These are phyloP conservation scores for Sylvia atricapilla DNA, from an alignment of 2,113 vertebrate species.

Conservation along the genomic window DNA sequence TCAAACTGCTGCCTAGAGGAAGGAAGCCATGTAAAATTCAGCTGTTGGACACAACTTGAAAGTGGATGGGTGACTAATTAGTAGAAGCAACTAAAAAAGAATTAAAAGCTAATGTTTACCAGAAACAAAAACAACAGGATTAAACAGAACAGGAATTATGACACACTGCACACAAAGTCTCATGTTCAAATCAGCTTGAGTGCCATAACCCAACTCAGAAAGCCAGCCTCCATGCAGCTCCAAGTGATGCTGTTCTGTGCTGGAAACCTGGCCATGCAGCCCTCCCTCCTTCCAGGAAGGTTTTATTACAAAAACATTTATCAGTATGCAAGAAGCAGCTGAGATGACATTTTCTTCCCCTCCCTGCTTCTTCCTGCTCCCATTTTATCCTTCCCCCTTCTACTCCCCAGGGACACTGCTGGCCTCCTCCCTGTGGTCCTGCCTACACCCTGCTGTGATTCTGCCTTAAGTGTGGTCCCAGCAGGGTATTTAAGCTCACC, in stretches of 20 bases:
- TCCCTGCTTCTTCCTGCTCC: too few relatives aligned
- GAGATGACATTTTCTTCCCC: background rate
- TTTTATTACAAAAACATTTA: background rate
- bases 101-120: background rate
- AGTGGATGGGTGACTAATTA: background rate
- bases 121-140: background rate
- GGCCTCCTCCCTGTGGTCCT: background rate
- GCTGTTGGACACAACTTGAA: background rate
- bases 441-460: background rate
- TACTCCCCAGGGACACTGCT: too few relatives aligned
- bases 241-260: background rate
- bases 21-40: background rate
- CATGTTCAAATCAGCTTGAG: background rate
- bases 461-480: fast-evolving
- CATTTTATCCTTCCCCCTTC: background rate
- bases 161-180: background rate
- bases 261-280: background rate
- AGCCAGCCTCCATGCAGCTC: background rate
- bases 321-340: background rate
- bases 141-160: background rate
- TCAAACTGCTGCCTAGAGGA: background rate
- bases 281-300: background rate
- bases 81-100: background rate
- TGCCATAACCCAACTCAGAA: background rate
- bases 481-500: background rate